phyloP scores from a whole-genome alignment of 2,113 vertebrate species.

The Naja naja region DNA sequence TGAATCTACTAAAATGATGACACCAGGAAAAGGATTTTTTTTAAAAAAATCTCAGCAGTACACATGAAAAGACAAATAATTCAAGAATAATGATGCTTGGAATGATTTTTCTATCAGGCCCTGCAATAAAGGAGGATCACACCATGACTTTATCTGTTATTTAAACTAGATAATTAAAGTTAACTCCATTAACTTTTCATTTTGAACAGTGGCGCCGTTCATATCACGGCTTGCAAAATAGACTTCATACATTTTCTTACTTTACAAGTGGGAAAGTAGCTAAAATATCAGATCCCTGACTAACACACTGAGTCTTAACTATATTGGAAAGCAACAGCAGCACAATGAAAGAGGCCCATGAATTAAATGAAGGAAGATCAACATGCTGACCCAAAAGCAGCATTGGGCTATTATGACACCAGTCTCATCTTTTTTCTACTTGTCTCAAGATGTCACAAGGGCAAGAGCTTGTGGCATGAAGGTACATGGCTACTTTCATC shows the following conservation, averaged over 20 bases:
- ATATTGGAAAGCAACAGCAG: not conserved
- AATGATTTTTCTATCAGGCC: constrained; percentile 48
- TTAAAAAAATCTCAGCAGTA: constrained; percentile 2
- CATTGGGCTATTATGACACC: not conserved
- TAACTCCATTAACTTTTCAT: not conserved
- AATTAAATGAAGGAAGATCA: not conserved
- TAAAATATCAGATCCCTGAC: not conserved
- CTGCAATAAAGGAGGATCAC: constrained; percentile 46
- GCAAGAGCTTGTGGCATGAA: not conserved
- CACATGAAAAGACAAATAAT: constrained; percentile 45
- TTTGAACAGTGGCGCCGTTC: not conserved
- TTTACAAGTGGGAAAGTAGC: not conserved
- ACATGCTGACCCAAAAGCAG: not conserved
- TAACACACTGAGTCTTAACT: not conserved
- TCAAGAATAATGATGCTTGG: constrained; percentile 55
- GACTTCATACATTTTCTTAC: not conserved
- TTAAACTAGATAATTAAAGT: constrained; percentile 6
- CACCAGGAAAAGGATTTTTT: constrained; percentile 66
- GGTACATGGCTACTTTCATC: not conserved
- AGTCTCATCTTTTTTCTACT: not conserved
- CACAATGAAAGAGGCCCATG: not conserved
- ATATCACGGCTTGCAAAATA: not conserved
- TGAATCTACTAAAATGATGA: constrained; percentile 69
- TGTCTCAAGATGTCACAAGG: not conserved
- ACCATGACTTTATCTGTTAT: constrained; percentile 12